Evolutionary conservation across 2,113 vertebrate genomes (phyloP), one percentile per base, ranked within the genome.

Genomic region (Cygnus atratus): DNA sequence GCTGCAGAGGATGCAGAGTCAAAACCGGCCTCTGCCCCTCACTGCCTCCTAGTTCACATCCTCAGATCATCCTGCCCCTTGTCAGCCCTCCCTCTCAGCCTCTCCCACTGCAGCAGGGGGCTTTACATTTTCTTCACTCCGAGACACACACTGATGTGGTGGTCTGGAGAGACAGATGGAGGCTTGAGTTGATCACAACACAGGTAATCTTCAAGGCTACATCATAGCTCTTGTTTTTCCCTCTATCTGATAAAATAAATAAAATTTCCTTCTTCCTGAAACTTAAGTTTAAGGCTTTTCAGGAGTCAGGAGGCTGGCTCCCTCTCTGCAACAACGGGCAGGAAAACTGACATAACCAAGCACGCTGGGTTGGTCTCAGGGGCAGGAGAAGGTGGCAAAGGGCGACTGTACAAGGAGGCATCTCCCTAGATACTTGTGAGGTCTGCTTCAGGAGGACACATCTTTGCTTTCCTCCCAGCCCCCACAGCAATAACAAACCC

Each of bases 361-460:
- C 3, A 1, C 13, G 14, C 13, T n/a, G 20, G 11, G 5, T 11
- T 74, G n/a, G 55, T 33, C 25, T 37, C 37, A 50, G 55, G 28
- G 13, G 28, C 16, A 39, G 54, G 29, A 68, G 50, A 76, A 73
- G 8, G 26, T 62, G 46, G 20, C 24, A 58, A 80, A 63, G 28
- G 6, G 37, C n/a, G 66, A 11, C 54, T 57, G 26, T 28, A 44
- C 39, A 39, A 87, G 5, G 24, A 87, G 9, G 3, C 61, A 3
- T 31, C 55, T 66, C 65, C 70, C 18, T 43, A 59, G 3, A 9
- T 39, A 0, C 39, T 67, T 61, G 58, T 24, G 9, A 26, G 20
- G 20, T 78, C 39, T 2, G 0, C 7, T 77, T 44, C n/a, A 65
- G 37, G 16, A 80, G 11, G 39, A 85, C 2, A 3, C 1, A 0